Evolutionary conservation across 1,140 invertebrate genomes (phyloP).

Genomic region (Drosophila varians): DNA sequence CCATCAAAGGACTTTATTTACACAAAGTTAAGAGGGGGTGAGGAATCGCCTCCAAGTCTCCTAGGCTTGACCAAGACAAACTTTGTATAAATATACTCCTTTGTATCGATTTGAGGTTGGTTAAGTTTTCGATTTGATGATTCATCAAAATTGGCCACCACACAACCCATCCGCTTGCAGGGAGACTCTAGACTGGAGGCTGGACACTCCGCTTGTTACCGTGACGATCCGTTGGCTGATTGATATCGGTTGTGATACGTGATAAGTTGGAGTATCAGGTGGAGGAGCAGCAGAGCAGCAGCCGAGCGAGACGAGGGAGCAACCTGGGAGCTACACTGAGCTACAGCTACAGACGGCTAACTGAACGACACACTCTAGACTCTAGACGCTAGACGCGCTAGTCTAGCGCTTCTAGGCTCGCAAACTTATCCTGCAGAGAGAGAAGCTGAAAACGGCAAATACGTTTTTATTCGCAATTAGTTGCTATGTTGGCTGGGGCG

Average conservation of each 20-base stretch:
- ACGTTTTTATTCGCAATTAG: constrained; percentile 63
- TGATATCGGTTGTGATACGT: constrained; percentile 5
- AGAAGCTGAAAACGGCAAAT: constrained; percentile 82
- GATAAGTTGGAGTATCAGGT: constrained; percentile 8
- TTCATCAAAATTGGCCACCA: constrained; percentile 46
- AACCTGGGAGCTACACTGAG: constrained; percentile 57
- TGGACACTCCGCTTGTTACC: constrained; percentile 71
- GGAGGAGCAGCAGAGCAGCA: constrained; percentile 16
- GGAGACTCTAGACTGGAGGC: constrained; percentile 37
- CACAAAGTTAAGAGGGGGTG: constrained; percentile 81
- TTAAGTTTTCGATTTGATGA: constrained; percentile 22
- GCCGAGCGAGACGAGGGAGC: neutral
- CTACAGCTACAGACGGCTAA: constrained; percentile 68
- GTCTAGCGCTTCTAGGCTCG: constrained; percentile 42
- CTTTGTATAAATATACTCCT: constrained; percentile 84
- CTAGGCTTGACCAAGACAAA: constrained; percentile 35
- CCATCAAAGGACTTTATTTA: constrained; percentile 83
- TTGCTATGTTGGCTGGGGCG: constrained; percentile 63
- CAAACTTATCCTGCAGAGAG: constrained; percentile 77
- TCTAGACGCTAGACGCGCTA: constrained; percentile 58
- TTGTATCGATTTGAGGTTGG: constrained; percentile 54
- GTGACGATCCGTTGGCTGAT: constrained; percentile 62
- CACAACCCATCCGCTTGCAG: constrained; percentile 35
- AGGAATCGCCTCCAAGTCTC: too few species aligned
- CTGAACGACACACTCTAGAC: constrained; percentile 59